Percentiles rank a stretch among this genome's conserved stretches.
Evolutionary conservation across 2,888 invertebrate species (phyloP).

Genomic region (Noctua pronuba): DNA sequence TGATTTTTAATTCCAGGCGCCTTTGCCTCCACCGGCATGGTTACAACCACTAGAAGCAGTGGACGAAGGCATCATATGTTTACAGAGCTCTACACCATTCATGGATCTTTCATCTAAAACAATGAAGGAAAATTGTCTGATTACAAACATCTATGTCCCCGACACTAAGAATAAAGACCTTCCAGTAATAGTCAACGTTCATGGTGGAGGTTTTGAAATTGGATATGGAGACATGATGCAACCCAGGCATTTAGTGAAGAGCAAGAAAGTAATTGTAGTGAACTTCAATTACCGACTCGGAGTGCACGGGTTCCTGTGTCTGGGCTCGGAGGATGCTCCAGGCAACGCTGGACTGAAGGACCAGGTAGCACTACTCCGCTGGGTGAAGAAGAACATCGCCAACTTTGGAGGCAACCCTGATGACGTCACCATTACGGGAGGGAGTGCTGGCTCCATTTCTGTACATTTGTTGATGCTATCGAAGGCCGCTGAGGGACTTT

Average conservation of each 20-base stretch:
- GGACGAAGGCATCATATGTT: slow-evolving; percentile 68
- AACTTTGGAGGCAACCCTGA: slow-evolving; percentile 76
- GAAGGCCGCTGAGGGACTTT: slow-evolving; percentile 69
- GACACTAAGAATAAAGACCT: slow-evolving; percentile 72
- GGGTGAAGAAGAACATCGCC: slow-evolving; percentile 75
- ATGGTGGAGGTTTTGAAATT: slow-evolving; percentile 72
- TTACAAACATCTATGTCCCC: slow-evolving; percentile 79
- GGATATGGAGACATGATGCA: slow-evolving; percentile 62
- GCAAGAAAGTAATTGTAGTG: slow-evolving; percentile 68
- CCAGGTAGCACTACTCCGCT: slow-evolving; percentile 72
- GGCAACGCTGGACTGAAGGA: slow-evolving; percentile 79
- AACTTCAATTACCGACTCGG: slow-evolving; percentile 74
- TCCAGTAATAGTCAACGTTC: slow-evolving; percentile 71
- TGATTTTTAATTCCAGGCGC: slow-evolving; percentile 65
- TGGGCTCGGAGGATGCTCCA: slow-evolving; percentile 70
- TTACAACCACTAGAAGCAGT: slow-evolving; percentile 67
- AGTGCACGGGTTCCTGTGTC: slow-evolving; percentile 71
- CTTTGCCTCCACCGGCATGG: slow-evolving; percentile 74
- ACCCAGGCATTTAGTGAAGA: slow-evolving; percentile 61
- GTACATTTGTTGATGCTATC: slow-evolving; percentile 72
- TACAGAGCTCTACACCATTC: slow-evolving; percentile 53
- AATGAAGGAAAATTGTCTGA: slow-evolving; percentile 77
- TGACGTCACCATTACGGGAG: slow-evolving; percentile 73
- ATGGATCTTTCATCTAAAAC: slow-evolving; percentile 15
- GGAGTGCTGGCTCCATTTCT: slow-evolving; percentile 72